Evolutionary conservation across 1,140 invertebrate species (phyloP), one percentile per base, ranked within the genome.

Genomic region (Choristoneura fumiferana): DNA sequence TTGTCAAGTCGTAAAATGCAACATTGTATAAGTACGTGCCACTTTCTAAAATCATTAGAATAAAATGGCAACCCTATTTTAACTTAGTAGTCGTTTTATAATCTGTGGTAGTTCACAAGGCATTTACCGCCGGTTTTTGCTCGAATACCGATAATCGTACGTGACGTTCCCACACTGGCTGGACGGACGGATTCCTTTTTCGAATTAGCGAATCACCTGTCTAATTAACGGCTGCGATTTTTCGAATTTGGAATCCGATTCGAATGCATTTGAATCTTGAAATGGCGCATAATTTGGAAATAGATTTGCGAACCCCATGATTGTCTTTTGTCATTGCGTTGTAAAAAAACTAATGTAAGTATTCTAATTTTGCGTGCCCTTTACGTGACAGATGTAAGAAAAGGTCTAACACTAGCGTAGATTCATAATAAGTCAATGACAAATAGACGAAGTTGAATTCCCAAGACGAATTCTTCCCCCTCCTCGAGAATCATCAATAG

Each of bases 151-250:
- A 76, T 71, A 73, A 75, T 68, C 71, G 73, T 76, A 87, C 84
- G 84, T 87, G 84, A 84, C 71, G 76, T 87, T 87, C 84, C 80
- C 84, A 87, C 84, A 79, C 72, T 63, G 65, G 72, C 52, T 36
- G 22, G 22, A 29, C 22, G 22, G 73, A 72, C 71, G 76, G 62
- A 83, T 86, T 82, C 83, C 74, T 76, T 69, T 67, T 70, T 62
- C 65, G 76, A 82, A 86, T 86, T 84, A 82, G 78, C 76, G 81
- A 86, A 82, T 85, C 82, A 81, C 81, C 81, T 85, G 81, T 81
- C 81, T 84, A 84, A 85, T 85, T 85, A 81, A 63, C 62, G 60
- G 58, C 58, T 63, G 63, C 67, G 72, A 65, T 69, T 71, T 54
- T 54, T 71, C 66, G 67, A 73, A 81, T 72, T 71, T 62, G 67